Conservation (phyloP, 2,113 vertebrate species). For the Ginglymostoma cirratum region DNA sequence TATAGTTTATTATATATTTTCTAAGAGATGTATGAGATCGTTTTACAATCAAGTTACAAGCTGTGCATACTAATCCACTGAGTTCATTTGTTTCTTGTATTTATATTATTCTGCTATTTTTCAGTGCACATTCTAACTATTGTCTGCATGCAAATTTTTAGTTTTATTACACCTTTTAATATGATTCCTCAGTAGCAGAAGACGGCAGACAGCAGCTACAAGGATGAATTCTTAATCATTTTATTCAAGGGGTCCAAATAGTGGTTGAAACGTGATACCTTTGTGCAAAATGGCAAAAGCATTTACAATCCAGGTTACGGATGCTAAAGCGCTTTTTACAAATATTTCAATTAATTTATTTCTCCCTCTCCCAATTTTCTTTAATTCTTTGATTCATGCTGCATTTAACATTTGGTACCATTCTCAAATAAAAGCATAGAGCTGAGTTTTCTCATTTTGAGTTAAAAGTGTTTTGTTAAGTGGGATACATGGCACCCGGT, state of each 20-base stretch:
- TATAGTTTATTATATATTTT: background rate
- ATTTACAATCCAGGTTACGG: background rate
- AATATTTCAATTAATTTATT: background rate
- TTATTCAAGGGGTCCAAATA: background rate
- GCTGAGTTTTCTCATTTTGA: too few species aligned
- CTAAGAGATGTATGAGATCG: background rate
- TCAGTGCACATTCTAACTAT: background rate
- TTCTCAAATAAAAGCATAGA: background rate
- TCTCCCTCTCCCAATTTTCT: background rate
- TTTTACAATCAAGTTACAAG: slow-evolving; percentile 31
- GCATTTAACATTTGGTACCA: background rate
- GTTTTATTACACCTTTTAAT: background rate
- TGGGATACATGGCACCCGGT: too few species aligned
- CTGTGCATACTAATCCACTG: background rate
- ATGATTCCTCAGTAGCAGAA: too few species aligned
- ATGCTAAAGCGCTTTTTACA: too few species aligned
- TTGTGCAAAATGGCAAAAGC: background rate
- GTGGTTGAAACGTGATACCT: background rate
- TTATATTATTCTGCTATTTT: background rate
- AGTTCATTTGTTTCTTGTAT: background rate
- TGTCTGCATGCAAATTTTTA: background rate
- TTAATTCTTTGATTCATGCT: background rate
- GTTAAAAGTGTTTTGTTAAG: too few species aligned
- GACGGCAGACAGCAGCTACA: background rate
- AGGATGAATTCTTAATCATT: background rate